Base-by-base conservation (phyloP, 2,113 vertebrate genomes). In the Aptenodytes patagonicus region DNA sequence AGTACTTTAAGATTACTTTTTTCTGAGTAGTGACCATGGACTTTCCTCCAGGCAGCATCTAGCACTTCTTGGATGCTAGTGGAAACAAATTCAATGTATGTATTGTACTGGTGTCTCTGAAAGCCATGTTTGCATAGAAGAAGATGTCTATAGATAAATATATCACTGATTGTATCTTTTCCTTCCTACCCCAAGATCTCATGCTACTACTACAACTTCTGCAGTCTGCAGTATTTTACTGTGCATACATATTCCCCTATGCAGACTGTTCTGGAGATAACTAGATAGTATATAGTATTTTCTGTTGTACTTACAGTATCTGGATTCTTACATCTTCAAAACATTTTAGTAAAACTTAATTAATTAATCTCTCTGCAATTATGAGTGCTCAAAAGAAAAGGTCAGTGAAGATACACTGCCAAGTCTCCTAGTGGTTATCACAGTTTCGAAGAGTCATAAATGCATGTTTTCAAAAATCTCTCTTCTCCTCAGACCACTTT, bases 291-390 rank as follows among this genome's bases (percentile, higher is more conserved):
- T 28, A 22, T 40, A 55, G 68, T 8, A n/a, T 83, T 87, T 79
- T 79, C 47, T 85, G 12, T 46, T 17, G 7, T 83, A 79, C 65
- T 87, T 90, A 72, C 19, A 62, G 15, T 70, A 83, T 34, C n/a
- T 90, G 51, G 29, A 73, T 66, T 78, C 55, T 78, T 55, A 51
- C 46, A 88, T 90, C 82, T 95, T 91, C 66, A 86, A 92, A 94
- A 89, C 78, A 95, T 96, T 93, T 94, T 73, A 93, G 69, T 44
- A 92, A 95, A 93, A 65, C 42, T 85, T 94, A 95, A 90, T 93
- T 95, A 91, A 94, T 91, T 96, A 85, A 88, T 93, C 18, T 88
- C 32, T 86, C 51, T 80, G 42, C 34, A 96, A 88, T 94, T 81
- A 92, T 46, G 68, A 93, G 83, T 93, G 44, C 83, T 93, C 47